Evolutionary conservation across 2,797 vertebrate genomes (phyloP), one percentile per base, ranked within the genome.

Genomic region (Etheostoma nigrum): DNA sequence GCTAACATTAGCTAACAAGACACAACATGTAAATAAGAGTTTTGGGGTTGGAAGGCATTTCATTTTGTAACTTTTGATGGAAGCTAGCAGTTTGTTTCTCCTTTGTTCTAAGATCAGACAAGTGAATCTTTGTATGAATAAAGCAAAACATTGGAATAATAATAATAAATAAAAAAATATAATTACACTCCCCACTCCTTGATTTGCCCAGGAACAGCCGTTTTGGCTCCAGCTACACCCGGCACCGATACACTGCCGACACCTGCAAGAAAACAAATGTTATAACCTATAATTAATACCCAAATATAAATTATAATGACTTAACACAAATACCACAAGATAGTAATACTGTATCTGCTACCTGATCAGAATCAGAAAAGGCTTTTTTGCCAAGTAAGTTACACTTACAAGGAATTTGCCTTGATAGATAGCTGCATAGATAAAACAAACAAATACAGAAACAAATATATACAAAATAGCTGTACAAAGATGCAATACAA

Each of bases 211-310:
- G 51, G 79, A 74, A 49, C 94, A 95, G 14, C 3, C 8, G 3
- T 69, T 57, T 11, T 4, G 15, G 12, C 59, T 81, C 94, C 94
- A 95, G 54, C 66, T 64, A 80, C 94, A 95, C 15, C 94, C 94
- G 58, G 87, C 85, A 6, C 66, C 54, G 6, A 94, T 16, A 51
- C 94, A 95, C 23, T 53, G 49, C 45, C 21, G 75, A 85, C 94
- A 95, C 61, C 94, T 94, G 66, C 65, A 68, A 30, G 9, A 49
- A 82, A 78, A 79, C 66, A 81, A 66, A 11, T 40, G 2, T 12
- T 27, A 30, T 18, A 5, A 69, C n/a, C 4, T 8, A 23, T 15
- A 16, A 12, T 47, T 51, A 23, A 1, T 25, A 19, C 11, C 40
- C 6, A 3, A 16, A 12, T 13, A 54, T 19, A 5, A 21, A 64